These are phyloP conservation scores for Cyrtodaria siliqua DNA, from an alignment of 2,888 invertebrate species.

Conservation along the genomic window DNA sequence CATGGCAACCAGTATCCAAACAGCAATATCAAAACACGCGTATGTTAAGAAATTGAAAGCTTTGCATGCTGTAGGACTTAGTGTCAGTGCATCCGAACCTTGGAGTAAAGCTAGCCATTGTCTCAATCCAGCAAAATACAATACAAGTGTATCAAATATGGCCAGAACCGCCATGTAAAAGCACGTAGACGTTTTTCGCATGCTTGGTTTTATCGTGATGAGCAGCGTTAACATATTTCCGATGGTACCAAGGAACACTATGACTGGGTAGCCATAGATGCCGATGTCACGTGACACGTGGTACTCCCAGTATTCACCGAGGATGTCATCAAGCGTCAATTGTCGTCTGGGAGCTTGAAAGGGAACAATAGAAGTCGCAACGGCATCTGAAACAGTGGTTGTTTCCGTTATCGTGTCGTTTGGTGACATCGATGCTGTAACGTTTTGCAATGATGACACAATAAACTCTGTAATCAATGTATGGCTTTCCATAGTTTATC, in stretches of 20 bases:
- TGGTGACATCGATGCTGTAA: no score
- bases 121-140: slow-evolving; percentile 73
- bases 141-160: slow-evolving; percentile 70
- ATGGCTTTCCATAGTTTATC: no score
- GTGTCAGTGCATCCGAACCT: slow-evolving; percentile 56
- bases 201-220: slow-evolving; percentile 71
- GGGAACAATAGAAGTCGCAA: no score
- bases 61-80: slow-evolving; percentile 60
- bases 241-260: slow-evolving; percentile 74
- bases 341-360: slow-evolving; percentile 2
- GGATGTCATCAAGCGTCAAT: slow-evolving; percentile 54
- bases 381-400: no score
- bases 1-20: slow-evolving; percentile 81
- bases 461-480: no score
- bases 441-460: no score
- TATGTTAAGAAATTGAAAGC: slow-evolving; percentile 71
- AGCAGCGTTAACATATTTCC: slow-evolving; percentile 75
- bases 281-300: slow-evolving; percentile 60
- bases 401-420: no score
- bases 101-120: slow-evolving; percentile 71
- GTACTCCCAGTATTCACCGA: slow-evolving; percentile 63
- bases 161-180: slow-evolving; percentile 77
- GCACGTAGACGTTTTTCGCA: slow-evolving; percentile 73
- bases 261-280: slow-evolving; percentile 68
- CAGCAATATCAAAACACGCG: slow-evolving; percentile 72